These are phyloP conservation scores for Malacoraja senta DNA, from an alignment of 2,797 vertebrate genomes.

Conservation along the genomic window DNA sequence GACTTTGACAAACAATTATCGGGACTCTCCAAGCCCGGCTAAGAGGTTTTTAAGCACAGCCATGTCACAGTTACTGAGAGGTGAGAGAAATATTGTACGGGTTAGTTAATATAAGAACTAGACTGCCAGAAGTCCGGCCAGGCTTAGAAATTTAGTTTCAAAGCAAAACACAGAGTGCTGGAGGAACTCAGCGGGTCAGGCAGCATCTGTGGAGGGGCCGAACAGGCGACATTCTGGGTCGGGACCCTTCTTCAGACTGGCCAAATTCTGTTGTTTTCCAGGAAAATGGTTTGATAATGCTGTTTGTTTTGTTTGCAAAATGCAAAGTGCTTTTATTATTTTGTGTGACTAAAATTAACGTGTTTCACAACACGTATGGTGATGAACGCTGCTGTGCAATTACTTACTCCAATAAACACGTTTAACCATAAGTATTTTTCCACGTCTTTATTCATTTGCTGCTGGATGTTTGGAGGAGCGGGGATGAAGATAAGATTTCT, in stretches of 20 bases:
- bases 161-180: too few relatives aligned
- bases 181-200: too few relatives aligned
- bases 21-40: too few relatives aligned
- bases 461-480: background rate
- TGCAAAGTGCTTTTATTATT: background rate
- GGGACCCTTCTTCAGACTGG: too few relatives aligned
- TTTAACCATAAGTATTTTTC: background rate
- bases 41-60: background rate
- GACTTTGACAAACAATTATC: too few relatives aligned
- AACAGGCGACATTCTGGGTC: too few relatives aligned
- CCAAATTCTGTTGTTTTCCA: too few relatives aligned
- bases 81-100: background rate
- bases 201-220: too few relatives aligned
- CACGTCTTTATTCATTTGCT: background rate
- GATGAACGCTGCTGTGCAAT: background rate
- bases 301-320: background rate
- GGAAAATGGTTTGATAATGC: background rate
- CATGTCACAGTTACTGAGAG: background rate
- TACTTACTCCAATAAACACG: background rate
- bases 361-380: background rate
- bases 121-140: background rate
- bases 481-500: background rate
- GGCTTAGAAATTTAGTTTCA: background rate
- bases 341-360: background rate
- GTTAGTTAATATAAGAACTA: background rate